Evolutionary conservation across 2,797 vertebrate species (phyloP).

Genomic region (Ficedula albicollis): DNA sequence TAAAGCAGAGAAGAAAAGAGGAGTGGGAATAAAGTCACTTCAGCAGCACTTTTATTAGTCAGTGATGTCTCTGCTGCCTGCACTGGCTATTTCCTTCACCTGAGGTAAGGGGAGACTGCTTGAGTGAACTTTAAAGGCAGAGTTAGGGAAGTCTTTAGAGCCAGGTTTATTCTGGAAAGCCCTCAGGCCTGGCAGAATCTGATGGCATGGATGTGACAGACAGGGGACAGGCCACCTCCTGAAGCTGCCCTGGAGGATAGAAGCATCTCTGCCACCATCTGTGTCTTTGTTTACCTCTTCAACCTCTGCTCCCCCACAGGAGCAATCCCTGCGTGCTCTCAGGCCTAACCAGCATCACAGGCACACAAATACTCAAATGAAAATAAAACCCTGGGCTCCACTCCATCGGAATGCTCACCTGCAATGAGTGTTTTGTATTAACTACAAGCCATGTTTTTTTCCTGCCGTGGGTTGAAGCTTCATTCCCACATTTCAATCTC

Average conservation of each 20-base stretch:
- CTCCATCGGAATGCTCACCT: background rate
- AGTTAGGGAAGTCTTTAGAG: background rate
- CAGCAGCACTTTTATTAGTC: background rate
- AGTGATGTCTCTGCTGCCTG: background rate
- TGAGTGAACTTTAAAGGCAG: background rate
- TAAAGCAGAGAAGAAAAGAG: background rate
- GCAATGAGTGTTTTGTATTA: background rate
- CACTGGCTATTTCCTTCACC: background rate
- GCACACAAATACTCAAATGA: background rate
- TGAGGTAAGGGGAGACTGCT: background rate
- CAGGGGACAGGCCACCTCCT: constrained; percentile 18
- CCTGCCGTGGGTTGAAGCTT: background rate
- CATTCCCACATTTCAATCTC: background rate
- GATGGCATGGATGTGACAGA: constrained; percentile 51
- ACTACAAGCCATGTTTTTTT: background rate
- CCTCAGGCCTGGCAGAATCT: background rate
- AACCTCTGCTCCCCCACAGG: background rate
- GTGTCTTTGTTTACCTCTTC: background rate
- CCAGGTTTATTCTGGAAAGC: background rate
- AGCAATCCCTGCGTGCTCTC: background rate
- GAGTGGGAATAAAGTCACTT: background rate
- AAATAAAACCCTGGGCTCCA: background rate
- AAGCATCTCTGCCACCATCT: constrained; percentile 36
- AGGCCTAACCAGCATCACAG: background rate
- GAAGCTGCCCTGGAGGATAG: constrained; percentile 8